phyloP scores from a whole-genome alignment of 2,797 vertebrate genomes.

The Melanogrammus aeglefinus region DNA sequence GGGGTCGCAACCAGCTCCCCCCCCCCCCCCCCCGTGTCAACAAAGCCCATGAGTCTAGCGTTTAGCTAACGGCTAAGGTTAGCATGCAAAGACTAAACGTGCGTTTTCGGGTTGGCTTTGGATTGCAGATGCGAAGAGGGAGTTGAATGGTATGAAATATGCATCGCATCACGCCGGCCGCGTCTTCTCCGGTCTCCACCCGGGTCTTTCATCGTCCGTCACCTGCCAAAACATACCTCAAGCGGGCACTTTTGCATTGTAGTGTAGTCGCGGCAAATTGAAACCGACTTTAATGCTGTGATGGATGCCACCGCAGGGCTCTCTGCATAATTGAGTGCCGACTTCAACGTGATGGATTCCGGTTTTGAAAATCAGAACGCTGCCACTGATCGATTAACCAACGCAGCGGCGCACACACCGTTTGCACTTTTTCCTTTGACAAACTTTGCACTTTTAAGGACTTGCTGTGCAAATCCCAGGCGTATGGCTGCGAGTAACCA shows the following conservation, averaged over 20 bases:
- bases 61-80: conserved; percentile 44
- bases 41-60: too few relatives aligned
- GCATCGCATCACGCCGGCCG: conserved; percentile 34
- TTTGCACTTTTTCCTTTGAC: too few relatives aligned
- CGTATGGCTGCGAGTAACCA: neutral
- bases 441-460: too few relatives aligned
- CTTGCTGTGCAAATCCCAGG: too few relatives aligned
- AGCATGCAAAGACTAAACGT: conserved; percentile 25
- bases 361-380: conserved; percentile 41
- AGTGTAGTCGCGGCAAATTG: conserved; percentile 56
- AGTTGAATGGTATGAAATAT: conserved; percentile 45
- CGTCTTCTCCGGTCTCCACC: conserved; percentile 32
- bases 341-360: conserved; percentile 45
- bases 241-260: conserved; percentile 17
- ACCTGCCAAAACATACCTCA: conserved; percentile 35
- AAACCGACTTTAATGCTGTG: conserved; percentile 45
- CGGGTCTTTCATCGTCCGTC: conserved; percentile 44
- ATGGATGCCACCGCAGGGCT: conserved; percentile 43
- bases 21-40: too few relatives aligned
- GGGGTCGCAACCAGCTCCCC: neutral
- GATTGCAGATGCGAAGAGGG: neutral
- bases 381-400: conserved; percentile 32
- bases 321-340: conserved; percentile 35
- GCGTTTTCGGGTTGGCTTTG: conserved; percentile 30
- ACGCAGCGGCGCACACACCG: too few relatives aligned